Evolutionary conservation across 2,888 invertebrate species (phyloP).

Genomic region (Thecophora atra): DNA sequence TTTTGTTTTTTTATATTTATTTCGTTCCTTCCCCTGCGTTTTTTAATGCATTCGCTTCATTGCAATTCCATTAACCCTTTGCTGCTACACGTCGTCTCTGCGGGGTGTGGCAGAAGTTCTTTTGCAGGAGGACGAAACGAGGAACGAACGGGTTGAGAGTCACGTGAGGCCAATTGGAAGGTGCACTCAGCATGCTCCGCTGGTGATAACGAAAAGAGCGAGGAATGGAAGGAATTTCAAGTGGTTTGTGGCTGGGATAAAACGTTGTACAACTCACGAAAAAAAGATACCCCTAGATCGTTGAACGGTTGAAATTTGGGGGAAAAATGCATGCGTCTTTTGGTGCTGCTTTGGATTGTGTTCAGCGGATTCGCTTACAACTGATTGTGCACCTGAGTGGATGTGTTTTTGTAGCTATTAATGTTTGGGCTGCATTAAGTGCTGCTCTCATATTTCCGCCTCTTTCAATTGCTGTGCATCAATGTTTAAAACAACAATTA

Average conservation of each 20-base stretch:
- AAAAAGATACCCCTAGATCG: constrained; percentile 9
- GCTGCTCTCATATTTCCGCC: constrained; percentile 18
- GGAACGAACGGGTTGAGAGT: background rate
- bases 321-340: background rate
- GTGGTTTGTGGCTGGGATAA: constrained; percentile 32
- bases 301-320: constrained; percentile 3
- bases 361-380: background rate
- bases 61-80: constrained; percentile 32
- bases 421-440: constrained; percentile 20
- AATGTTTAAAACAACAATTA: too few relatives aligned
- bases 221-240: constrained; percentile 5
- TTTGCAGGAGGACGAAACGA: background rate
- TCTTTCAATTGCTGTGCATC: background rate
- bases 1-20: background rate
- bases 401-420: background rate
- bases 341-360: background rate
- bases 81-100: background rate
- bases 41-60: constrained; percentile 30
- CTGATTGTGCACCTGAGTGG: background rate
- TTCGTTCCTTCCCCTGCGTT: background rate
- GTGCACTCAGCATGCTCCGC: too few relatives aligned
- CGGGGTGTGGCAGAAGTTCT: background rate
- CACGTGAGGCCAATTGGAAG: too few relatives aligned
- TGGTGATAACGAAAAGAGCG: background rate
- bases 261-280: background rate